Evolutionary conservation across 2,113 vertebrate genomes (phyloP).

Genomic region (Rhinichthys klamathensis): DNA sequence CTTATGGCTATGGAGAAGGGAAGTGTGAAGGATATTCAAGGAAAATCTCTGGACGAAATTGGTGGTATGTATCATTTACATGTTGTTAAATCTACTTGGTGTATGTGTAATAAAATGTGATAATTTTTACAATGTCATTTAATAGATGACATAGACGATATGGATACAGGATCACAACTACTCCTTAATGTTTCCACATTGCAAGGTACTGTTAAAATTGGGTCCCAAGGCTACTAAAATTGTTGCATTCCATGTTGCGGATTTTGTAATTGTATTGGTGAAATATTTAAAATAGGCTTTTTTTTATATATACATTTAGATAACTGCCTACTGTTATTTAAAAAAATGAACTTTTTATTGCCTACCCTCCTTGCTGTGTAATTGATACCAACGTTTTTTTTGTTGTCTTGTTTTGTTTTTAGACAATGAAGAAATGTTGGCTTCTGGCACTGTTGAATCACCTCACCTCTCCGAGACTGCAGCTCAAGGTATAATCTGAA

Average conservation of each 20-base stretch:
- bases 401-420: neutral
- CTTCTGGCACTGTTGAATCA: neutral
- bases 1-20: conserved; percentile 46
- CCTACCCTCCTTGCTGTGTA: neutral
- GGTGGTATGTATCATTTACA: conserved; percentile 25
- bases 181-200: conserved; percentile 27
- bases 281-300: neutral
- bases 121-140: neutral
- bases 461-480: neutral
- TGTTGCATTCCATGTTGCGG: neutral
- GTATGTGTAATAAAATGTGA: neutral
- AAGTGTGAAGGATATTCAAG: conserved; percentile 35
- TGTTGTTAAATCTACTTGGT: conserved; percentile 17
- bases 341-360: neutral
- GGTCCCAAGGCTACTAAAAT: neutral
- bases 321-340: neutral
- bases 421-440: conserved; percentile 11
- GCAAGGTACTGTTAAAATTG: conserved; percentile 32
- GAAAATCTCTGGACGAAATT: conserved; percentile 47
- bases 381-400: neutral
- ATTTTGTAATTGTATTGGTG: conserved; percentile 3
- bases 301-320: conserved; percentile 11
- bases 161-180: conserved; percentile 23
- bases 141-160: neutral
- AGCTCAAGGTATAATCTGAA: neutral